Conservation (phyloP, 2,888 invertebrate genomes). For the Rotaria macrura region DNA sequence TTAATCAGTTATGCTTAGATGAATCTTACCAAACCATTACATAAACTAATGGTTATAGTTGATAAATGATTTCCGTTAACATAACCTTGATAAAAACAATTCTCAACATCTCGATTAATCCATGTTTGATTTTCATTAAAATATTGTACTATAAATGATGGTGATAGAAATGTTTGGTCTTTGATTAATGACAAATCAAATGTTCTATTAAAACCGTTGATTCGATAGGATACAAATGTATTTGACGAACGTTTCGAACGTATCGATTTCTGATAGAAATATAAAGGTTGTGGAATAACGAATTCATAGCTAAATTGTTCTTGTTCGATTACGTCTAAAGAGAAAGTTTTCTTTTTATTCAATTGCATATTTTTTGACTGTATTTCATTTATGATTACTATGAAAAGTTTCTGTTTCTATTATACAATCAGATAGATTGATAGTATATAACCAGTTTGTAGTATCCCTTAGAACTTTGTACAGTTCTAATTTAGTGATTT, state of each 20-base stretch:
- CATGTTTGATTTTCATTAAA: conserved; percentile 5
- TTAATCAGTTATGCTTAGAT: too few species aligned
- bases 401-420: too few species aligned
- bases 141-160: background rate
- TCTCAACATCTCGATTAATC: background rate
- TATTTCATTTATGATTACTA: too few species aligned
- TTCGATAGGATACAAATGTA: background rate
- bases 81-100: background rate
- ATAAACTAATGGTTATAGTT: background rate
- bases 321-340: background rate
- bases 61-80: background rate
- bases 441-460: too few species aligned
- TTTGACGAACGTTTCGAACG: background rate
- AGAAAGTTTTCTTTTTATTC: too few species aligned
- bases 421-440: too few species aligned
- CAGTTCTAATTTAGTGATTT: too few species aligned
- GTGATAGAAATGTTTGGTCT: background rate
- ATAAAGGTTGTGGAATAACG: background rate
- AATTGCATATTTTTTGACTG: too few species aligned
- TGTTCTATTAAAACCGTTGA: background rate
- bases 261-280: background rate
- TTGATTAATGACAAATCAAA: background rate
- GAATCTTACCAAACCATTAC: background rate
- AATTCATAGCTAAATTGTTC: background rate
- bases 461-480: too few species aligned